phyloP scores from a whole-genome alignment of 1,140 invertebrate species.

The Drosophila kepulauana region DNA sequence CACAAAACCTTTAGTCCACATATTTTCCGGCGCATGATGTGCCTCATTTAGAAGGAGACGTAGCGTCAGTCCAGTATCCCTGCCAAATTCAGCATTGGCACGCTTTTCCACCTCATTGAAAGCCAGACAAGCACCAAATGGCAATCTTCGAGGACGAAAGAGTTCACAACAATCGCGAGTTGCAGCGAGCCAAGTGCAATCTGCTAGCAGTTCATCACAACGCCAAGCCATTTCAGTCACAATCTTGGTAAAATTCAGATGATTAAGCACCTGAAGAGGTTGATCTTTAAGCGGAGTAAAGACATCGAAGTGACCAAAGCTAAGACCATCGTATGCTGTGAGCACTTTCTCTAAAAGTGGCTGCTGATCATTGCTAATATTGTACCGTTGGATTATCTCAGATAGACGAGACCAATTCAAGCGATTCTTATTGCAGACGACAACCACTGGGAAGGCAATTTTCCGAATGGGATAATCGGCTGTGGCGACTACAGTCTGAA shows the following conservation, averaged over 20 bases:
- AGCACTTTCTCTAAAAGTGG: constrained; percentile 52
- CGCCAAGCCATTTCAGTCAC: constrained; percentile 66
- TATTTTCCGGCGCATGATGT: constrained; percentile 55
- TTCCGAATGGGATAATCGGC: constrained; percentile 55
- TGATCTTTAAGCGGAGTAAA: constrained; percentile 37
- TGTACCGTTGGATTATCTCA: constrained; percentile 46
- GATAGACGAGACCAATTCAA: constrained; percentile 71
- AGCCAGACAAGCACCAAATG: constrained; percentile 53
- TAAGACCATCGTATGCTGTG: constrained; percentile 58
- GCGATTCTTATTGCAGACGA: constrained; percentile 75
- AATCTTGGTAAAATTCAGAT: constrained; percentile 71
- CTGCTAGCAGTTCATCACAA: constrained; percentile 59
- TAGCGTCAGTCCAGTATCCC: constrained; percentile 37
- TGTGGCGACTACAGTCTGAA: constrained; percentile 63
- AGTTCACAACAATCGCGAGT: constrained; percentile 59
- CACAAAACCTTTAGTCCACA: constrained; percentile 54
- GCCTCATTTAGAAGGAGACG: constrained; percentile 33
- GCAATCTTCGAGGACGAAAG: constrained; percentile 52
- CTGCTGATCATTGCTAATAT: constrained; percentile 31
- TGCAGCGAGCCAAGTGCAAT: constrained; percentile 56
- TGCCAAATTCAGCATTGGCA: constrained; percentile 27
- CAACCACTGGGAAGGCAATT: constrained; percentile 70
- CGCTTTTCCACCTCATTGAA: constrained; percentile 67
- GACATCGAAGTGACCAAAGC: constrained; percentile 52
- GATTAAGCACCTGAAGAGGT: constrained; percentile 46